These are phyloP conservation scores for Sebastes elongatus DNA, from an alignment of 2,797 vertebrate genomes.

Conservation along the genomic window DNA sequence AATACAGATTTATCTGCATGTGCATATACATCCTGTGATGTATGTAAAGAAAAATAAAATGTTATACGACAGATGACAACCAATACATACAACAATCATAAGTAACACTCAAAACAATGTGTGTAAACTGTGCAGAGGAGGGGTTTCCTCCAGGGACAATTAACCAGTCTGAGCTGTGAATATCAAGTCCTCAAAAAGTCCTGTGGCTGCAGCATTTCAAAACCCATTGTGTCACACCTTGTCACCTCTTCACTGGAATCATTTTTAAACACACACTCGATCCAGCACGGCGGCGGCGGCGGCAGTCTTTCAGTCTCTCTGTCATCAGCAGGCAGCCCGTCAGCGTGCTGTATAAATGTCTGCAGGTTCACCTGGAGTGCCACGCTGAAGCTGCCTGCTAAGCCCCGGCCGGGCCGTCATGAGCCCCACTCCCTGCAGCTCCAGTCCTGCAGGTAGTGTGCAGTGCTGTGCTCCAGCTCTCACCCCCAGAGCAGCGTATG, in stretches of 20 bases:
- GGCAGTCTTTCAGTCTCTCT: background rate
- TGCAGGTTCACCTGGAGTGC: conserved; percentile 42
- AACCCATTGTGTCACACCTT: background rate
- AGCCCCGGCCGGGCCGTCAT: background rate
- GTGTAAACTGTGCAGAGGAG: background rate
- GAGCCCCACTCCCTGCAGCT: background rate
- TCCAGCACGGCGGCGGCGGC: background rate
- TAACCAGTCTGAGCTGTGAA: background rate
- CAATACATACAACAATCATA: background rate
- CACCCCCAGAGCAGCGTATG: conserved; percentile 50
- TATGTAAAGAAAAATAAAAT: background rate
- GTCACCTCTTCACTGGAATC: background rate
- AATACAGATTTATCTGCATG: background rate
- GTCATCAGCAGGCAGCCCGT: background rate
- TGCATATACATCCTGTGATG: background rate
- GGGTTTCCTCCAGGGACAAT: background rate
- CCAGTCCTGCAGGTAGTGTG: conserved; percentile 16
- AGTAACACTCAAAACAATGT: background rate
- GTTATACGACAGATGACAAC: background rate
- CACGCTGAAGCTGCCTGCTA: background rate
- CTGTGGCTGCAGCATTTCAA: background rate
- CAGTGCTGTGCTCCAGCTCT: conserved; percentile 26
- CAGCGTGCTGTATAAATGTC: background rate
- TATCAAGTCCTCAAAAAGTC: background rate
- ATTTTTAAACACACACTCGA: background rate